Conservation (phyloP, 2,113 vertebrate genomes). For the Petroica traversi region DNA sequence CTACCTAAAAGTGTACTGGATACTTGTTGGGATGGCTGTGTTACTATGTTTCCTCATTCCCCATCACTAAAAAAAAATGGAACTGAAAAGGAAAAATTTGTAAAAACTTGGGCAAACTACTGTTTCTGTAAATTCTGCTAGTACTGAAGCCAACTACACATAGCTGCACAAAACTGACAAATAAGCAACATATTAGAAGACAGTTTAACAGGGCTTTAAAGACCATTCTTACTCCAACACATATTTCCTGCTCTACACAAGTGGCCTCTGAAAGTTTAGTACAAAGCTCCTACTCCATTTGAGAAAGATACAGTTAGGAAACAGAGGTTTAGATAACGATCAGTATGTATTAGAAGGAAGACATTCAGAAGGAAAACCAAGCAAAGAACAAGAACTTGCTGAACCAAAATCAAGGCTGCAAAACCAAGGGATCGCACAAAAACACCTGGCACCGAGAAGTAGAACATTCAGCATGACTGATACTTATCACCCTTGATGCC, state of each 20-base stretch:
- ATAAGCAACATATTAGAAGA: not conserved
- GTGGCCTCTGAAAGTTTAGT: not conserved
- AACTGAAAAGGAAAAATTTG: not conserved
- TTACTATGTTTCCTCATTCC: not conserved
- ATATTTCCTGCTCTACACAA: not conserved
- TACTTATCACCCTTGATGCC: fast-evolving
- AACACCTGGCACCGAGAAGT: fast-evolving
- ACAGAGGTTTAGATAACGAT: not conserved
- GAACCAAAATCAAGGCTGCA: not conserved
- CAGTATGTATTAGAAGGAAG: not conserved
- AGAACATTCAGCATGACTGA: not conserved
- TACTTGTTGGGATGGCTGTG: no score
- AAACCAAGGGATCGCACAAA: not conserved
- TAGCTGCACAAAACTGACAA: not conserved
- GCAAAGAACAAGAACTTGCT: not conserved
- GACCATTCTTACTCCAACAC: not conserved
- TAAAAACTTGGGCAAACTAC: not conserved
- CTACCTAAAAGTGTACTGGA: not conserved
- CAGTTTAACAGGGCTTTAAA: not conserved
- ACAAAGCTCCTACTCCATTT: not conserved
- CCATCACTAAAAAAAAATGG: not conserved
- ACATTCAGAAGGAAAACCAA: not conserved
- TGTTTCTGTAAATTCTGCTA: not conserved
- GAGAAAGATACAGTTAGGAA: not conserved
- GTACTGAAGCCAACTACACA: not conserved